Conservation (phyloP, 2,888 invertebrate species). For the Polydrusus pterygomalis region DNA sequence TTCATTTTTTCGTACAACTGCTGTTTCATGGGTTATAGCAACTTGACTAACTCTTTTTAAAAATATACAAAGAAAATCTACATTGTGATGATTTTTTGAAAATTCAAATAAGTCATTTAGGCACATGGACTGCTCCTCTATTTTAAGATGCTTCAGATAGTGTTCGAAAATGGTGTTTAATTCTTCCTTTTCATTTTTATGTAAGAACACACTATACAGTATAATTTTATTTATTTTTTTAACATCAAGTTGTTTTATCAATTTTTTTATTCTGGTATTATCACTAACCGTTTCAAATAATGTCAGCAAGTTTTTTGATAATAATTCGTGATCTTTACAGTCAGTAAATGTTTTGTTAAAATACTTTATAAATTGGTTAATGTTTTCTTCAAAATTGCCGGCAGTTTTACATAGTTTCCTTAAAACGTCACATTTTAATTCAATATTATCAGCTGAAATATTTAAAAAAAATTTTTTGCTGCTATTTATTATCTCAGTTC, state of each 20-base stretch:
- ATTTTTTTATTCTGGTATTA: too few species aligned
- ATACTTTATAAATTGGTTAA: neutral
- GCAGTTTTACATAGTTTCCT: neutral
- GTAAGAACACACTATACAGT: neutral
- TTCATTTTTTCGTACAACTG: neutral
- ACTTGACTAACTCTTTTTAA: neutral
- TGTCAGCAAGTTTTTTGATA: neutral
- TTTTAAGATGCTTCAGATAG: neutral
- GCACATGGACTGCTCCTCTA: neutral
- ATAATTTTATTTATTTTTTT: neutral
- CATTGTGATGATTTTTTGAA: conserved; percentile 4
- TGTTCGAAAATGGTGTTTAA: neutral
- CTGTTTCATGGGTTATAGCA: neutral
- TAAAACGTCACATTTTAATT: neutral
- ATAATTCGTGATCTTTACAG: neutral
- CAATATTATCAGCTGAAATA: neutral
- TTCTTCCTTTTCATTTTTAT: neutral
- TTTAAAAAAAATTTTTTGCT: neutral
- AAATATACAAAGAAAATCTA: neutral
- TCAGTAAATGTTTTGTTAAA: neutral
- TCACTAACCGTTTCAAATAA: neutral
- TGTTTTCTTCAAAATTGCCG: neutral
- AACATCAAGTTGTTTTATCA: neutral
- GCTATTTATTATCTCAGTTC: neutral
- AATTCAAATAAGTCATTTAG: neutral